Conservation (phyloP, 2,888 invertebrate species). For the Zele albiditarsus region DNA sequence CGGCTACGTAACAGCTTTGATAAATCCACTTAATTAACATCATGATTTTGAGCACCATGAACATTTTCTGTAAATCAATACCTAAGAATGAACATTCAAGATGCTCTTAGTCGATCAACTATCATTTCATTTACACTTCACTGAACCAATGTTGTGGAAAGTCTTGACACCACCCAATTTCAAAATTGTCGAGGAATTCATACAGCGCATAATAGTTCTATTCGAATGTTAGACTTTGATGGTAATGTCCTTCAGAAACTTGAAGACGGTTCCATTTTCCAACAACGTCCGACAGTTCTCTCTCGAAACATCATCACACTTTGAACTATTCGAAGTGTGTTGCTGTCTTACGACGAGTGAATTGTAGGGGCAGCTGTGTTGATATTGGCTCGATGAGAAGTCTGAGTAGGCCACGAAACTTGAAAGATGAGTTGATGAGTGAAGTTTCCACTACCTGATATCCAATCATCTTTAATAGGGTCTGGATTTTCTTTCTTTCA, state of each 20-base stretch:
- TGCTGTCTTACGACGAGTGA: conserved; percentile 64
- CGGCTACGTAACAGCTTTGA: not conserved
- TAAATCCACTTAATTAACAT: not conserved
- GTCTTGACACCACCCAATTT: conserved; percentile 16
- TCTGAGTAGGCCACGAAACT: conserved; percentile 62
- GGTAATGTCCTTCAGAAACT: conserved; percentile 60
- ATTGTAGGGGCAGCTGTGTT: conserved; percentile 52
- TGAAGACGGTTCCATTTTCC: conserved; percentile 65
- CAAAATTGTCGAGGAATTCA: conserved; percentile 47
- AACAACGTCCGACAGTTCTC: conserved; percentile 63
- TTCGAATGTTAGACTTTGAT: conserved; percentile 63
- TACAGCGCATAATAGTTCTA: conserved; percentile 60
- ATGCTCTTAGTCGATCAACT: not conserved
- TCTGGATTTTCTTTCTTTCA: not conserved
- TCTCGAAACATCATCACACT: conserved; percentile 39
- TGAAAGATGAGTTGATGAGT: conserved; percentile 51
- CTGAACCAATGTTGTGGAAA: conserved; percentile 31
- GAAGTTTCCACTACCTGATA: conserved; percentile 36
- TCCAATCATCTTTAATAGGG: not conserved
- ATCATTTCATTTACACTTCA: conserved; percentile 39
- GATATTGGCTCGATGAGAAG: conserved; percentile 57
- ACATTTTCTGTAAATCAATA: not conserved
- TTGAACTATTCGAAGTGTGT: conserved; percentile 55
- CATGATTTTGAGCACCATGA: too few species aligned
- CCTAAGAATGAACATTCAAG: not conserved